Evolutionary conservation across 2,113 vertebrate genomes (phyloP), one percentile per base, ranked within the genome.

Genomic region (Clarias batrachus): DNA sequence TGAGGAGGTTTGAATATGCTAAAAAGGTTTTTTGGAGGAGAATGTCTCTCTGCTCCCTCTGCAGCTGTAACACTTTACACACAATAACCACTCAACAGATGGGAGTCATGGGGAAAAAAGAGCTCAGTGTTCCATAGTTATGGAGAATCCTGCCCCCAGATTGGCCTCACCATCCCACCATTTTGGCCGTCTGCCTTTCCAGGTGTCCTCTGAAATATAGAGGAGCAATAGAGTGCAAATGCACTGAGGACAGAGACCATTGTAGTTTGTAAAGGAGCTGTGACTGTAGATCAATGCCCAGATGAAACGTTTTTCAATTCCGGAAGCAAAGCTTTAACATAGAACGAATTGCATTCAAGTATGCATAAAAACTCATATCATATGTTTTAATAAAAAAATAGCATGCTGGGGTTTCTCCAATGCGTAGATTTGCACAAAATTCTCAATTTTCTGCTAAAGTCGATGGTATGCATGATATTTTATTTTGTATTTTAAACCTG

Each of bases 51-150:
- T 91, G 94, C 80, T 82, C 88, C 78, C 90, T 87, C 87, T 93
- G 93, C 93, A 93, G 93, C 94, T 94, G 94, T 93, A 97, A 96
- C 96, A 96, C 96, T 96, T 93, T 91, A 92, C 93, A 93, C 93
- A 97, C 97, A 97, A 97, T 96, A 93, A 95, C 94, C 94, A 95
- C 95, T 97, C 93, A 98, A 96, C 97, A 99, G 98, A 99, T 98
- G 98, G 97, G 96, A 96, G 95, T 93, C 91, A 0, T 86, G 78
- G 77, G 79, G 91, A 93, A 93, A 95, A 96, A 96, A 93, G 92
- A 93, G 94, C 94, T 93, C 94, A 94, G 94, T 95, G 94, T 92
- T 93, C 92, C 94, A 94, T 92, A 91, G 95, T 93, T 94, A 96
- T 96, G 96, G 94, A 95, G 77, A 86, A 71, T 86, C 17, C 92